Percentiles rank a stretch among this genome's conserved stretches.
phyloP scores from a whole-genome alignment of 1,140 invertebrate genomes.

The Saccostrea echinata region DNA sequence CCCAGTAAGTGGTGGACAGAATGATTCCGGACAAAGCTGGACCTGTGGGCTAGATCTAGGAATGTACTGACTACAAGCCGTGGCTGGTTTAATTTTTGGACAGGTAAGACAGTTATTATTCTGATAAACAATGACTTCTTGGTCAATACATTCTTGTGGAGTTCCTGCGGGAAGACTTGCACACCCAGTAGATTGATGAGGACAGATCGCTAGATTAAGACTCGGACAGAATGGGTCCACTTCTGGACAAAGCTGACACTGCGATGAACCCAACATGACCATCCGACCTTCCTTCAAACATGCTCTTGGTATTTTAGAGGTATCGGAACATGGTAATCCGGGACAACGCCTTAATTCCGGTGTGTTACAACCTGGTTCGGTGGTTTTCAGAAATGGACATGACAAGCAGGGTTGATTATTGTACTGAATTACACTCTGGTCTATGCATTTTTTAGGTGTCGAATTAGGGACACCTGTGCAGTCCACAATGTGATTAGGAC shows the following conservation, averaged over 20 bases:
- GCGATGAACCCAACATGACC: neutral
- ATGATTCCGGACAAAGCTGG: neutral
- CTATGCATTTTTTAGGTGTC: neutral
- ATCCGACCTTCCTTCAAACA: neutral
- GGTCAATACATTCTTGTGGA: neutral
- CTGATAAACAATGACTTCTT: neutral
- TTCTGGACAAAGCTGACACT: conserved; percentile 13
- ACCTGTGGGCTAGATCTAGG: neutral
- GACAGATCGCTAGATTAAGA: neutral
- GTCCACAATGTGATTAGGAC: conserved; percentile 5
- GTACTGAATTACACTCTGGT: conserved; percentile 11
- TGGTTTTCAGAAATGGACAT: conserved; percentile 17
- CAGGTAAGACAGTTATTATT: neutral
- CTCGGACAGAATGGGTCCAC: neutral
- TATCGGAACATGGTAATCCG: neutral
- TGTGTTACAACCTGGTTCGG: neutral
- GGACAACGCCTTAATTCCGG: conserved; percentile 5
- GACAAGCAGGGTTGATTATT: conserved; percentile 7
- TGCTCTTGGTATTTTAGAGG: neutral
- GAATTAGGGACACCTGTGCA: neutral
- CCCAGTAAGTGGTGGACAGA: neutral
- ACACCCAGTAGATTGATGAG: neutral
- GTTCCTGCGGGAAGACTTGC: neutral
- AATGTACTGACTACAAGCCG: neutral
- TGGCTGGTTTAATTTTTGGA: neutral